A percentile compares a stretch with the other conserved stretches of the same genome.
phyloP scores from a whole-genome alignment of 2,888 invertebrate genomes.

The Amphimallon solstitiale region DNA sequence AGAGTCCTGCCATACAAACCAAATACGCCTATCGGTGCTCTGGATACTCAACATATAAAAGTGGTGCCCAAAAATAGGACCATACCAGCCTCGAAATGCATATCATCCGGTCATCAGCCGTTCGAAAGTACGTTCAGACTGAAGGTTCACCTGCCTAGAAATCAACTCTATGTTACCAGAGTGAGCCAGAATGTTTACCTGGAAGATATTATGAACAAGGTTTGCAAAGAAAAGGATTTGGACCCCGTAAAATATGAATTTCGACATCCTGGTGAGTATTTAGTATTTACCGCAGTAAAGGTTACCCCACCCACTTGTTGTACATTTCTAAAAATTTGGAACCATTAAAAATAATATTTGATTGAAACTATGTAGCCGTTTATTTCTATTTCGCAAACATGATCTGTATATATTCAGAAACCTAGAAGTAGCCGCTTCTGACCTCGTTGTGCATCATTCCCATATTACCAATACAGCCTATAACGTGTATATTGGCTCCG shows the following conservation, averaged over 20 bases:
- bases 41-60: slow-evolving; percentile 64
- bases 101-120: slow-evolving; percentile 64
- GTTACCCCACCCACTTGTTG: too few species aligned
- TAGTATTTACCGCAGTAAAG: too few species aligned
- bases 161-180: slow-evolving; percentile 81
- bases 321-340: too few species aligned
- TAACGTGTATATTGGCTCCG: too few species aligned
- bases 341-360: too few species aligned
- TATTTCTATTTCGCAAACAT: too few species aligned
- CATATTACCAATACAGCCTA: too few species aligned
- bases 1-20: slow-evolving; percentile 75
- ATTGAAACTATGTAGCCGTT: too few species aligned
- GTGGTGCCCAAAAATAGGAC: slow-evolving; percentile 58
- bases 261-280: slow-evolving; percentile 75
- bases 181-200: slow-evolving; percentile 76
- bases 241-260: slow-evolving; percentile 79
- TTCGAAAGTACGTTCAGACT: slow-evolving; percentile 72
- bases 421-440: too few species aligned
- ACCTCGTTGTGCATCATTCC: too few species aligned
- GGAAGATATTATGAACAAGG: slow-evolving; percentile 74
- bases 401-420: too few species aligned
- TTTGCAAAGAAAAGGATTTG: slow-evolving; percentile 81
- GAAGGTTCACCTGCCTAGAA: slow-evolving; percentile 78
- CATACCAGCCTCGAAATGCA: slow-evolving; percentile 46
- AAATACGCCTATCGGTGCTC: slow-evolving; percentile 76